These are phyloP conservation scores for Crypturellus undulatus DNA, from an alignment of 2,113 vertebrate genomes.

Conservation along the genomic window DNA sequence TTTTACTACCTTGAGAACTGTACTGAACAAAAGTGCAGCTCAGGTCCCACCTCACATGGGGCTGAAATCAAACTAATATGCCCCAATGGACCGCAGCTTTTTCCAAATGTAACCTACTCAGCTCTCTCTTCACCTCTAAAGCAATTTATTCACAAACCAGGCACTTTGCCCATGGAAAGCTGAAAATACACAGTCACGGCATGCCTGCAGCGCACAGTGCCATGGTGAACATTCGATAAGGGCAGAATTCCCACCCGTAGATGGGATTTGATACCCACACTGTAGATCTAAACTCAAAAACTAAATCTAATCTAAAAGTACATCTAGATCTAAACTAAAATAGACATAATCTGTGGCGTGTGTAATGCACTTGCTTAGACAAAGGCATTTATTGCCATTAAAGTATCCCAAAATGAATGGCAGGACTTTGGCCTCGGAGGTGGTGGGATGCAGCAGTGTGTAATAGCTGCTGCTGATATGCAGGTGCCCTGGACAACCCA, in stretches of 20 bases:
- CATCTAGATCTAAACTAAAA: background rate
- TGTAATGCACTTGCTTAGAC: background rate
- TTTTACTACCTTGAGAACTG: background rate
- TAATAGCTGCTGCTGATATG: background rate
- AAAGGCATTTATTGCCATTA: background rate
- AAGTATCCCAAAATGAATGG: background rate
- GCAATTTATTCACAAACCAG: background rate
- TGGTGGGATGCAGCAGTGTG: background rate
- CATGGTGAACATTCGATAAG: background rate
- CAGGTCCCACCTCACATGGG: background rate
- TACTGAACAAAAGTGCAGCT: background rate
- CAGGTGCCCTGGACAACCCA: background rate
- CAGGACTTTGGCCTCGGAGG: background rate
- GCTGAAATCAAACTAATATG: background rate
- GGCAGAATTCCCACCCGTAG: background rate
- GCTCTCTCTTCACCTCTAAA: background rate
- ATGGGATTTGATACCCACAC: fast-evolving
- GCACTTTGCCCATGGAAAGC: background rate
- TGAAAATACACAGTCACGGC: background rate
- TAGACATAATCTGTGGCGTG: background rate
- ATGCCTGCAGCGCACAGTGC: background rate
- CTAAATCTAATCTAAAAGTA: too few species aligned
- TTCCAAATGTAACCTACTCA: background rate
- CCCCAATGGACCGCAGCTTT: background rate
- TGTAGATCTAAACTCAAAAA: background rate